These are phyloP conservation scores for Subacronicta megacephala DNA, from an alignment of 2,888 invertebrate genomes.

Conservation along the genomic window DNA sequence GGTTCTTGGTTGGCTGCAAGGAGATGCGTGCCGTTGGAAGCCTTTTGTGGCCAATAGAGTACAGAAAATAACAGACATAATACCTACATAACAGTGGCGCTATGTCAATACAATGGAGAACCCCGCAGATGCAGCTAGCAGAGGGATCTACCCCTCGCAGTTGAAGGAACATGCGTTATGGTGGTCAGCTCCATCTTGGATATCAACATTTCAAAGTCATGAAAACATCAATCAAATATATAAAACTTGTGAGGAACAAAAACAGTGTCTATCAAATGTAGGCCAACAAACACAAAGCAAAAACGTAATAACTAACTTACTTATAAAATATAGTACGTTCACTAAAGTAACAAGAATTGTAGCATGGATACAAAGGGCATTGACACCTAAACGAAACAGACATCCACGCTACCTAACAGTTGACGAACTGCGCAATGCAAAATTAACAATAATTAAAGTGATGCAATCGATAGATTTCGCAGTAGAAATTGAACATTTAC, in stretches of 20 bases:
- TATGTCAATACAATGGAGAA: conserved; percentile 5
- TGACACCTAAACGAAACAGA: not conserved
- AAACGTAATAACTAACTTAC: not conserved
- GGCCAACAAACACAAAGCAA: not conserved
- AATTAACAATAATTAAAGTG: not conserved
- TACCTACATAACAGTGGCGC: not conserved
- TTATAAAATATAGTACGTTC: not conserved
- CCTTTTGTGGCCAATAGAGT: conserved; percentile 10
- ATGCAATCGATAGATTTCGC: not conserved
- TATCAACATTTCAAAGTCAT: not conserved
- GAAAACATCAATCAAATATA: not conserved
- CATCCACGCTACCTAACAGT: not conserved
- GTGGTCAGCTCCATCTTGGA: conserved; percentile 5
- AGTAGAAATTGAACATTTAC: too few species aligned
- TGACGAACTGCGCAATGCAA: not conserved
- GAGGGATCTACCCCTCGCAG: not conserved
- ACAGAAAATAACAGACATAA: not conserved
- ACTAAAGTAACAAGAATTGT: not conserved
- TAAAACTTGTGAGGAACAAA: not conserved
- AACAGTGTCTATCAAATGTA: not conserved
- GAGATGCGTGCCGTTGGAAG: conserved; percentile 7
- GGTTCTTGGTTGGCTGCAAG: conserved; percentile 15
- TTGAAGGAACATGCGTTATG: conserved; percentile 5
- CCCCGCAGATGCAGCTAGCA: conserved; percentile 9
- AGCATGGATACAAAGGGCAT: not conserved